These are phyloP conservation scores for Rissa tridactyla DNA, from an alignment of 2,113 vertebrate genomes.

Conservation along the genomic window DNA sequence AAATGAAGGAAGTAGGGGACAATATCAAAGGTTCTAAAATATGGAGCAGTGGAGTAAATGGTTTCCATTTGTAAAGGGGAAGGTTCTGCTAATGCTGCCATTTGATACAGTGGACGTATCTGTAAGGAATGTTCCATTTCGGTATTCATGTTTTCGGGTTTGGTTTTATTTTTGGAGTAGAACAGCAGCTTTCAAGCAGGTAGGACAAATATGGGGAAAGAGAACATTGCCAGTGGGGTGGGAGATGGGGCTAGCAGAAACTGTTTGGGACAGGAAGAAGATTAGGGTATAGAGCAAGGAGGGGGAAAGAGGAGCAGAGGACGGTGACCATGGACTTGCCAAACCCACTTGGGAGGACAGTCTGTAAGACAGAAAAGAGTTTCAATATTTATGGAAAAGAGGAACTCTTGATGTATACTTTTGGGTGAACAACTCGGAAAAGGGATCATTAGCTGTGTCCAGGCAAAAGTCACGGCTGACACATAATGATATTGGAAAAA, in stretches of 20 bases:
- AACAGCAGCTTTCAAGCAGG: neutral
- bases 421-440: neutral
- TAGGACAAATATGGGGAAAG: accelerated
- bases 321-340: neutral
- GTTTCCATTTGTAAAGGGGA: neutral
- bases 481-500: neutral
- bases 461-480: neutral
- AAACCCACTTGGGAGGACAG: neutral
- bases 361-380: neutral
- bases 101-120: neutral
- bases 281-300: neutral
- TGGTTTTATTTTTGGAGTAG: neutral
- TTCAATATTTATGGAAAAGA: neutral
- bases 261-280: neutral
- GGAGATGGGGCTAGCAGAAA: neutral
- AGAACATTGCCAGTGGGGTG: neutral
- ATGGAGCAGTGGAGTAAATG: neutral
- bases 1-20: neutral
- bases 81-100: neutral
- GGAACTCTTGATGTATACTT: neutral
- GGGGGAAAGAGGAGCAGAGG: neutral
- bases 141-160: neutral
- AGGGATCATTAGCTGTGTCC: neutral
- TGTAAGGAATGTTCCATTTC: neutral
- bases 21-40: neutral